These are phyloP conservation scores for Deroplatys truncata DNA, from an alignment of 2,888 invertebrate species.

Conservation along the genomic window DNA sequence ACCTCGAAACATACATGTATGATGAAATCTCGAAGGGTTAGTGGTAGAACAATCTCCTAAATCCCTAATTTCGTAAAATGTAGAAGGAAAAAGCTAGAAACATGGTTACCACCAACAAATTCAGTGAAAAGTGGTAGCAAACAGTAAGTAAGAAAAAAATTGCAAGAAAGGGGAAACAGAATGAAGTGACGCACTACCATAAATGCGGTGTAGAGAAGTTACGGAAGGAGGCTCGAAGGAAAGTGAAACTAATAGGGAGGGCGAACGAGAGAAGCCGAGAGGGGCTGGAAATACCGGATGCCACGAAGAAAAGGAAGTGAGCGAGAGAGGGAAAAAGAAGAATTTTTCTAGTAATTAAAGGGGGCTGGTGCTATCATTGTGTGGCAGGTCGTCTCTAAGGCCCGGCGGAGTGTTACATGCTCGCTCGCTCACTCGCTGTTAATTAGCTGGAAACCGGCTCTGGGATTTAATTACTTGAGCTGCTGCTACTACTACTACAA, in stretches of 20 bases:
- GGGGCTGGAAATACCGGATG: neutral
- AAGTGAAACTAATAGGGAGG: neutral
- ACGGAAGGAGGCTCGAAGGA: no score
- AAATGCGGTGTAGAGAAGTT: no score
- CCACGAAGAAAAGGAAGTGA: neutral
- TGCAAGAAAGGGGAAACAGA: no score
- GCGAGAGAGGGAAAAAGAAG: neutral
- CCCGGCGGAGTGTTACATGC: neutral
- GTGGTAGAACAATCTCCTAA: no score
- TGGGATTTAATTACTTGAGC: constrained; percentile 1
- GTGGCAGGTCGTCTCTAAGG: neutral
- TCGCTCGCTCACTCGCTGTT: neutral
- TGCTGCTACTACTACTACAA: neutral
- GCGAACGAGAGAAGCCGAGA: neutral
- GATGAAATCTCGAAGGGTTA: no score
- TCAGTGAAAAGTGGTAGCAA: no score
- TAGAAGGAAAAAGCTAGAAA: no score
- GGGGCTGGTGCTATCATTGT: neutral
- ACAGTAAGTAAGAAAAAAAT: no score
- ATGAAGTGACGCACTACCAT: no score
- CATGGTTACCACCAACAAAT: no score
- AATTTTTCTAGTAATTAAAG: neutral
- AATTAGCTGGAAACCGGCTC: constrained; percentile 2
- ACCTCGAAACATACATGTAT: no score
- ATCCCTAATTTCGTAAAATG: no score